Conservation (phyloP, 2,797 vertebrate genomes). For the Arremon brunneinucha region DNA sequence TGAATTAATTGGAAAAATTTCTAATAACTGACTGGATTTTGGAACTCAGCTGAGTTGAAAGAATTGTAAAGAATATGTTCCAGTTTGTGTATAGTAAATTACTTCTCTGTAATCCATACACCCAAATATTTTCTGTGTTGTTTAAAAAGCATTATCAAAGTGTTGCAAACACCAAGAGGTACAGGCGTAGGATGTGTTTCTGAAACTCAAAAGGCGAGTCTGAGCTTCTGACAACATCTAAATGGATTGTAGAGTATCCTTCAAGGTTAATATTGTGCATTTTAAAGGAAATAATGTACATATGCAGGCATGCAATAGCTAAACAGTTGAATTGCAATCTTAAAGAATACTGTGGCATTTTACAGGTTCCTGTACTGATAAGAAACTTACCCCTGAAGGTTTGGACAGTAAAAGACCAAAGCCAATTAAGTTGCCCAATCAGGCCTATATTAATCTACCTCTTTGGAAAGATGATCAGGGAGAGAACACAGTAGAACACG, state of each 20-base stretch:
- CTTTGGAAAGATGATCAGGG: slow-evolving; percentile 88
- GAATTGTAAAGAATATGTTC: neutral
- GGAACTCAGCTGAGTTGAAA: neutral
- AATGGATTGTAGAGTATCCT: neutral
- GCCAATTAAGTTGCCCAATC: slow-evolving; percentile 87
- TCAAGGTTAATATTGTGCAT: neutral
- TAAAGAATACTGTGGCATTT: neutral
- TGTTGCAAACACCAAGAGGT: neutral
- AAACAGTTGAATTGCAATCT: neutral
- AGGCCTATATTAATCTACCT: slow-evolving; percentile 91
- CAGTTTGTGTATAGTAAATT: neutral
- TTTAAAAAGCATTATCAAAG: neutral
- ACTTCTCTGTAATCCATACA: neutral
- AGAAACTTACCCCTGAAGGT: slow-evolving; percentile 75
- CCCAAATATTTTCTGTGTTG: neutral
- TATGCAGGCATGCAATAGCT: neutral
- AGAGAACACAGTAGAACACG: slow-evolving; percentile 66
- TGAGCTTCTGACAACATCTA: neutral
- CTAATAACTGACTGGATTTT: neutral
- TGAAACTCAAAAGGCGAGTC: neutral
- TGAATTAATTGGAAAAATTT: neutral
- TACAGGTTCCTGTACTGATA: slow-evolving; percentile 77
- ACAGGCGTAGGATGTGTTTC: neutral
- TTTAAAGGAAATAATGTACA: neutral
- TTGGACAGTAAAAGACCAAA: slow-evolving; percentile 89